Conservation (phyloP, 2,113 vertebrate genomes). For the Gymnarchus niloticus region DNA sequence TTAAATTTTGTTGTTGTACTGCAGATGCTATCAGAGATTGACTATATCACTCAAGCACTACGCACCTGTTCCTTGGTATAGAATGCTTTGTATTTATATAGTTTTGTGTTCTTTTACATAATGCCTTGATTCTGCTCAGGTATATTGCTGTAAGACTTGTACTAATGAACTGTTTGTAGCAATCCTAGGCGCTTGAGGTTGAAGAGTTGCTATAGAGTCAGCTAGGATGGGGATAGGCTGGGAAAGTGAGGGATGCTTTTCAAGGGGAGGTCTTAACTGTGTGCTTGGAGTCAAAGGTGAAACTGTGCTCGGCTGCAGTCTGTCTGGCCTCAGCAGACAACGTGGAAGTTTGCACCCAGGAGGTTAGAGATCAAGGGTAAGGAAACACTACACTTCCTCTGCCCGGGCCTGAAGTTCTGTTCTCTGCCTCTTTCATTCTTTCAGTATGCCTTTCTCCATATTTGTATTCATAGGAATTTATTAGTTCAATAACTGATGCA, state of each 20-base stretch:
- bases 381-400: constrained; percentile 35
- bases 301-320: constrained; percentile 40
- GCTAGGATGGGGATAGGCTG: background rate
- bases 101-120: background rate
- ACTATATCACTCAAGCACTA: background rate
- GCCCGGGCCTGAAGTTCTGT: constrained; percentile 30
- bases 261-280: background rate
- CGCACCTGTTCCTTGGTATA: background rate
- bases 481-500: background rate
- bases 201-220: background rate
- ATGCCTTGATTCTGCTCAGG: background rate
- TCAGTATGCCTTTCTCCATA: background rate
- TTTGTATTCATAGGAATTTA: background rate
- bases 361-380: constrained; percentile 55
- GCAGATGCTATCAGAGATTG: background rate
- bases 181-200: background rate
- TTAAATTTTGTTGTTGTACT: background rate
- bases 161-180: background rate
- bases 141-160: background rate
- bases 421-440: background rate
- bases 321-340: constrained; percentile 43
- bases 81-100: background rate
- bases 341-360: constrained; percentile 50
- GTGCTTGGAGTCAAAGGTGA: constrained; percentile 23
- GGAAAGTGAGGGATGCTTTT: background rate